These are phyloP conservation scores for rat (Rattus norvegicus) DNA, from an alignment of 2,113 vertebrate species.

Conservation along the genomic window DNA sequence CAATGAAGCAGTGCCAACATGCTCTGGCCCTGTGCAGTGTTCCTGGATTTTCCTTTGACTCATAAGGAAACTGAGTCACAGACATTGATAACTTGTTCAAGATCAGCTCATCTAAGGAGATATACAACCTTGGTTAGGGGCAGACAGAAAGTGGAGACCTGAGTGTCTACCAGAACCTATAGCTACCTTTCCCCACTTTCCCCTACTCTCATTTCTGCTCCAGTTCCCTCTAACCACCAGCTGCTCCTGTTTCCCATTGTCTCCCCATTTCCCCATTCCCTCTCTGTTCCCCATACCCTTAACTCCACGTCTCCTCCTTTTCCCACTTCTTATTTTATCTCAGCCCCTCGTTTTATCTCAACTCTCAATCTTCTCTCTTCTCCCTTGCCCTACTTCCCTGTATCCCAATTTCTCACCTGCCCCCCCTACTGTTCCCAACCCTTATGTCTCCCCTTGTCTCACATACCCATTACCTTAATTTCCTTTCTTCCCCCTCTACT, in stretches of 20 bases:
- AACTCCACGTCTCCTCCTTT: not conserved
- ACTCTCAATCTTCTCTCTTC: not conserved
- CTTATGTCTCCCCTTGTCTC: too few relatives aligned
- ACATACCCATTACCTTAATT: not conserved
- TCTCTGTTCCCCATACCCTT: not conserved
- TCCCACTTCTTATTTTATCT: not conserved
- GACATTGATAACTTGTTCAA: not conserved
- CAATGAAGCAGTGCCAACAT: not conserved
- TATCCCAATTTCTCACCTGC: not conserved
- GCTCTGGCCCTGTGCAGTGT: too few relatives aligned
- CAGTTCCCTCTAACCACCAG: not conserved
- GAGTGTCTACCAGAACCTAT: not conserved
- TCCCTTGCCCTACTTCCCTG: not conserved
- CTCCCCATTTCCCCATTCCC: not conserved
- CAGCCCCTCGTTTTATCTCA: not conserved
- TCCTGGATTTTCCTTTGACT: not conserved
- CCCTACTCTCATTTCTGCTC: not conserved
- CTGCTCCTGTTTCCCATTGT: not conserved
- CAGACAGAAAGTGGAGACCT: not conserved
- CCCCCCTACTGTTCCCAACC: accelerated
- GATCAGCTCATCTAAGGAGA: not conserved
- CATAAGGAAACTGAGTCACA: not conserved
- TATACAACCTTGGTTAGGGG: not conserved
- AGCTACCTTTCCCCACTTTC: not conserved
- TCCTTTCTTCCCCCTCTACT: not conserved